These are phyloP conservation scores for Aromia moschata DNA, from an alignment of 2,888 invertebrate species.

Conservation along the genomic window DNA sequence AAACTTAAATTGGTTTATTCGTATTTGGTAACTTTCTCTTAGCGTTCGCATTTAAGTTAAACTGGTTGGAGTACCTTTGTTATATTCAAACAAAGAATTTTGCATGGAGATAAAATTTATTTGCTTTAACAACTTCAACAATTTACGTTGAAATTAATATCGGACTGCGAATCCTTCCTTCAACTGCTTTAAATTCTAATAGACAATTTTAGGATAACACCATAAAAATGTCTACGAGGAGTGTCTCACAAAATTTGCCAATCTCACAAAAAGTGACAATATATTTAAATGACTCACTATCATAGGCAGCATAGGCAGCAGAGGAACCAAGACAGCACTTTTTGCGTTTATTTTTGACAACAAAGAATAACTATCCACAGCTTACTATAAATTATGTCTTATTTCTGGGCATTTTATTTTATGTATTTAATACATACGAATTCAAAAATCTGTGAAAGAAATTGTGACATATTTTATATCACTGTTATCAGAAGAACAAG, in stretches of 20 bases:
- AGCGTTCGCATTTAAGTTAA: conserved; percentile 41
- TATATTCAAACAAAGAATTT: conserved; percentile 36
- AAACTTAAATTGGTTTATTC: conserved; percentile 61
- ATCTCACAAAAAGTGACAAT: too few relatives aligned
- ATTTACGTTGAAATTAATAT: conserved; percentile 38
- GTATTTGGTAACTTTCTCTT: conserved; percentile 55
- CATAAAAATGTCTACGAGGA: conserved; percentile 11
- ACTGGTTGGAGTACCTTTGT: conserved; percentile 32
- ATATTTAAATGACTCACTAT: too few relatives aligned
- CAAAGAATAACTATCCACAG: too few relatives aligned
- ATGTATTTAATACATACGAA: too few relatives aligned
- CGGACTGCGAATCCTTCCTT: conserved; percentile 24
- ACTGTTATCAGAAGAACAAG: too few relatives aligned
- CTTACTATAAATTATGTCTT: too few relatives aligned
- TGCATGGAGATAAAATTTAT: conserved; percentile 33
- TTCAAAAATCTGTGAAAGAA: too few relatives aligned
- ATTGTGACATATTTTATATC: too few relatives aligned
- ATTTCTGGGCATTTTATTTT: too few relatives aligned
- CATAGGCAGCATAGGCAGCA: too few relatives aligned
- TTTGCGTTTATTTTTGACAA: too few relatives aligned
- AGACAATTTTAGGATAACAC: conserved; percentile 3
- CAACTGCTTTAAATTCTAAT: conserved; percentile 14
- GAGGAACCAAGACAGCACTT: too few relatives aligned
- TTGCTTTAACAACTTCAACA: conserved; percentile 30
- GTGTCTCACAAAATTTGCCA: conserved; percentile 13